phyloP scores from a whole-genome alignment of 1,140 invertebrate genomes.

The Anoplophora glabripennis region DNA sequence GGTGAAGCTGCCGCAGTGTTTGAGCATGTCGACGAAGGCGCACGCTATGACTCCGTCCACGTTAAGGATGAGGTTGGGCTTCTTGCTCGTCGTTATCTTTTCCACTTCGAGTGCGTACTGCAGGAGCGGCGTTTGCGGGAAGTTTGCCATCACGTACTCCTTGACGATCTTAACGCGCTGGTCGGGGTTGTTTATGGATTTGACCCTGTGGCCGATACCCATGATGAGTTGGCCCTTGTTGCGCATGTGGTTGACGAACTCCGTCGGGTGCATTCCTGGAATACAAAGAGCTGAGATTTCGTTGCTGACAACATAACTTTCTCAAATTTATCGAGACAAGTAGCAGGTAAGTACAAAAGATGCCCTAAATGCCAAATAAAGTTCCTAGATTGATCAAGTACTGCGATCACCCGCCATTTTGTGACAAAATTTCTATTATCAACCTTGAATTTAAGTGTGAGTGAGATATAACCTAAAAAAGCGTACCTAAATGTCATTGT shows the following conservation, averaged over 20 bases:
- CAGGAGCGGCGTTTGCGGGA: slow-evolving; percentile 88
- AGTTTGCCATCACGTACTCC: slow-evolving; percentile 91
- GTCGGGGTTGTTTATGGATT: slow-evolving; percentile 99
- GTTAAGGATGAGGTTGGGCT: slow-evolving; percentile 99
- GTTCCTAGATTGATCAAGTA: too few species aligned
- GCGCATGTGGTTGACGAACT: slow-evolving; percentile 97
- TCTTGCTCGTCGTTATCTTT: slow-evolving; percentile 98
- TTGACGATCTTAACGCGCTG: slow-evolving; percentile 95
- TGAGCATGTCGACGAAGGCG: slow-evolving; percentile 94
- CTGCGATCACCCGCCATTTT: too few species aligned
- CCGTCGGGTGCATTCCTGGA: slow-evolving; percentile 84
- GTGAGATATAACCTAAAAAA: too few species aligned
- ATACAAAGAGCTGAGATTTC: too few species aligned
- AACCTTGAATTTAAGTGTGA: too few species aligned
- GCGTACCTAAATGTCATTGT: too few species aligned
- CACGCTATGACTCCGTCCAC: slow-evolving; percentile 98
- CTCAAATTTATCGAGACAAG: too few species aligned
- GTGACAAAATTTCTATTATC: too few species aligned
- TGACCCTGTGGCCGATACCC: slow-evolving; percentile 96
- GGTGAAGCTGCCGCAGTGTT: slow-evolving; percentile 91
- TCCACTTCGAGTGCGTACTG: slow-evolving; percentile 97
- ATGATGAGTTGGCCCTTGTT: slow-evolving; percentile 97
- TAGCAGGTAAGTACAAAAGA: too few species aligned
- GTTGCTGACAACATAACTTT: too few species aligned
- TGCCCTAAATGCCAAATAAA: too few species aligned